Base-by-base conservation (phyloP, 2,113 vertebrate species). In the Tricholaema leucomelas region DNA sequence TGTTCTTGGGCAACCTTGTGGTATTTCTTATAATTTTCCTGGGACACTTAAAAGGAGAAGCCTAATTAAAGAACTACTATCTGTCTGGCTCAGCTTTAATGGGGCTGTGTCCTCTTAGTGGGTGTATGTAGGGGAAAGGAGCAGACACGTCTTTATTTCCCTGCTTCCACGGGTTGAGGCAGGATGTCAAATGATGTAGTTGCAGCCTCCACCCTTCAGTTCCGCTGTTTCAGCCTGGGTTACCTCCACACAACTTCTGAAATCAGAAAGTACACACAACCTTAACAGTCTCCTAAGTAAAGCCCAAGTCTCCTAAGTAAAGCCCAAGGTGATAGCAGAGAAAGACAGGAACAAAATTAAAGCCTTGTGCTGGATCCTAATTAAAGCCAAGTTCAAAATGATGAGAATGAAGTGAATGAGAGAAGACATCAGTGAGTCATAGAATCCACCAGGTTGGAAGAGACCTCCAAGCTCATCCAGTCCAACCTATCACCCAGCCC, bases 41-140 rank as follows among this genome's bases (percentile, higher is more conserved):
- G 85, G 35, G 91, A 85, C 85, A 91, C 27, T 92, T 93, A 60
- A 91, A 94, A 92, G 64, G 75, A 83, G 46, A 56, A 83, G 69
- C 19, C 82, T 95, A 93, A 95, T 96, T 95, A 95, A 93, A 80
- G 79, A 91, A 89, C 66, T 91, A 85, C 20, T 93, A 91, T 46
- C 59, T 91, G 91, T 85, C 90, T 94, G 72, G 67, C 95, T 90
- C 85, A 63, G 87, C 23, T 89, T 82, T 92, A 92, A 93, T 94
- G 52, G 52, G 31, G 44, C 50, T 76, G 5, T 27, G 13, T 74
- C 88, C 56, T 71, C 46, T 28, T 60, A 91, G 65, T 84, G 90
- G 77, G 59, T 58, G 66, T 30, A 71, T 19, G 38, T 21, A 61
- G 54, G 59, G 64, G 92, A 92, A 52, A 70, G 40, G 33, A 87